Base-by-base conservation (phyloP, 2,797 vertebrate species). In the Lagocephalus sceleratus region DNA sequence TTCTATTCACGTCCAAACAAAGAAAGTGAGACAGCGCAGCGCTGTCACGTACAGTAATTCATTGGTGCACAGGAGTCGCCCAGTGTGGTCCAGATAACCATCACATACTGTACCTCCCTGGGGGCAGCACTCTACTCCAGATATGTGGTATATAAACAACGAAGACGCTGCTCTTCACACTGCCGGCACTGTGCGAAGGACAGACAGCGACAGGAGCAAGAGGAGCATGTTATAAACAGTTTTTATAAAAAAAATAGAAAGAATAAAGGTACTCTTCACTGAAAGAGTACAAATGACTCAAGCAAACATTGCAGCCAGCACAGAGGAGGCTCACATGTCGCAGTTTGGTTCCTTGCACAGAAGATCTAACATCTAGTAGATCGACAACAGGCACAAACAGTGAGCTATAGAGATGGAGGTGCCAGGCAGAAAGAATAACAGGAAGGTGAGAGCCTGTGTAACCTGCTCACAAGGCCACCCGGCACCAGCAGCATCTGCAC, bases 1-100 rank as follows among this genome's bases (percentile, higher is more conserved):
- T 83, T 85, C 73, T 60, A 54, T 82, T 80, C 73, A 78, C 52
- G 85, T 88, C 85, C 67, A 88, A 88, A 88, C 86, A 88, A 82
- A 85, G 73, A 66, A 11, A 66, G 71, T 87, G 86, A 87, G 69
- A 83, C 75, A 83, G 79, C 66, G 73, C 85, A 86, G 85, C 63
- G 1, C 73, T 47, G 7, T 68, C 42, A 19, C 45, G 74, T 76
- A 76, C 75, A 81, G 75, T 74, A 67, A 75, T 71, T 76, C 50
- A 57, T 17, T 55, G 2, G 60, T 50, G 69, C 68, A 17, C 71
- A 65, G 57, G 61, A 68, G 58, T 68, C 77, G 51, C 47, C 69
- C 70, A 55, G 79, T 86, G 86, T 85, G 83, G 86, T 85, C 86
- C 66, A 61, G 83, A 88, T 87, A 83, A 84, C 60, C 73, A 85